Evolutionary conservation across 1,140 invertebrate genomes (phyloP).

Genomic region (Zaprionus taronus): DNA sequence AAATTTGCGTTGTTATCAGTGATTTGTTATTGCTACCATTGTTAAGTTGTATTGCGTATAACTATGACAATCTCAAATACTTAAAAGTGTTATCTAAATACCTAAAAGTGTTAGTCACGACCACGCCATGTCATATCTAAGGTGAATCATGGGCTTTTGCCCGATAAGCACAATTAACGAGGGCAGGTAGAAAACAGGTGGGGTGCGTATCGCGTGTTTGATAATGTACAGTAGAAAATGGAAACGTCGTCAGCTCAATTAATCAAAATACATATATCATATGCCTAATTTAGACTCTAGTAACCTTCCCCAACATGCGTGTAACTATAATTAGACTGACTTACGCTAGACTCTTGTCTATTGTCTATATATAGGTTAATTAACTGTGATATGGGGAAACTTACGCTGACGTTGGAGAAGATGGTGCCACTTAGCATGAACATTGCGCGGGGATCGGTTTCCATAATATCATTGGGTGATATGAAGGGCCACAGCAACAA

Average conservation of each 20-base stretch:
- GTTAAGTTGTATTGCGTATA: background rate
- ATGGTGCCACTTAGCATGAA: slow-evolving; percentile 95
- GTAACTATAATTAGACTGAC: background rate
- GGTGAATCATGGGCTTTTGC: slow-evolving; percentile 14
- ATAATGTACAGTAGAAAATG: background rate
- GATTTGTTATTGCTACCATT: background rate
- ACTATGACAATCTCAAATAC: background rate
- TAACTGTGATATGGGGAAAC: slow-evolving; percentile 80
- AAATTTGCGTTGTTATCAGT: background rate
- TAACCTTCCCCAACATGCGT: background rate
- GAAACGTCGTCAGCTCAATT: background rate
- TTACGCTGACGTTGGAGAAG: slow-evolving; percentile 98
- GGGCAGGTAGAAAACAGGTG: background rate
- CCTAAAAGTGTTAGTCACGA: background rate
- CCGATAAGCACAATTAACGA: slow-evolving; percentile 7
- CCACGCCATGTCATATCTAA: slow-evolving; percentile 27
- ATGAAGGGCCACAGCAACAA: slow-evolving; percentile 91
- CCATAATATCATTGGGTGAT: slow-evolving; percentile 91
- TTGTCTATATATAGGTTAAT: background rate
- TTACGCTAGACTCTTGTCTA: background rate
- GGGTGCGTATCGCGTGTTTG: slow-evolving; percentile 20
- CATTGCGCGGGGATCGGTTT: slow-evolving; percentile 92
- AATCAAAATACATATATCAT: background rate
- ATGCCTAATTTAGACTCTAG: background rate
- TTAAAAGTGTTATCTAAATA: background rate